Conservation (phyloP, 1,140 invertebrate species). For the Bacillus rossius region DNA sequence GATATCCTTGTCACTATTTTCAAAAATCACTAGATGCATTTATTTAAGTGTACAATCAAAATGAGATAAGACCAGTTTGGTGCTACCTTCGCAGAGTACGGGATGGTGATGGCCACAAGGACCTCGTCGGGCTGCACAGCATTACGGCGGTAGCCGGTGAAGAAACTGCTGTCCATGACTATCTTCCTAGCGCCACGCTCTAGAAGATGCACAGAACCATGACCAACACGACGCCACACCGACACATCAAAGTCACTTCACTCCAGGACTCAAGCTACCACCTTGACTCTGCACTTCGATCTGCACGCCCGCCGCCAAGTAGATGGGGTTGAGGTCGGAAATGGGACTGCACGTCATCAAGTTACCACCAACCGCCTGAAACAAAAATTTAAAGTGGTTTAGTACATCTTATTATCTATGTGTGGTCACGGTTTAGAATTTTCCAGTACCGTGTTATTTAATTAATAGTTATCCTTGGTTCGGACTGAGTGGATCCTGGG, state of each 20-base stretch:
- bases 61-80: no score
- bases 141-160: slow-evolving; percentile 81
- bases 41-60: no score
- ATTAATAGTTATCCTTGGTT: no score
- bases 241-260: no score
- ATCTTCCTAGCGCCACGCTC: slow-evolving; percentile 52
- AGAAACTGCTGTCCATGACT: slow-evolving; percentile 78
- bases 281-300: slow-evolving; percentile 51
- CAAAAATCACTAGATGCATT: no score
- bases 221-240: not conserved
- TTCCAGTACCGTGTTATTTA: no score
- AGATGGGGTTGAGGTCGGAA: slow-evolving; percentile 91
- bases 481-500: no score
- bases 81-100: slow-evolving; percentile 50
- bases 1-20: no score
- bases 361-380: slow-evolving; percentile 78
- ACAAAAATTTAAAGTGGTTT: slow-evolving; percentile 18
- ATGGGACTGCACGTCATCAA: slow-evolving; percentile 95
- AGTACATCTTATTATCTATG: no score
- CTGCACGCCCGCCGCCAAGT: slow-evolving; percentile 64
- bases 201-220: slow-evolving; percentile 1
- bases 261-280: slow-evolving; percentile 35
- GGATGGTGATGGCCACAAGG: slow-evolving; percentile 66
- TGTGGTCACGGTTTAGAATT: no score
- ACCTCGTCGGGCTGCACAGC: slow-evolving; percentile 70